Evolutionary conservation across 2,113 vertebrate species (phyloP), one percentile per base, ranked within the genome.

Genomic region (Phocoena phocoena): DNA sequence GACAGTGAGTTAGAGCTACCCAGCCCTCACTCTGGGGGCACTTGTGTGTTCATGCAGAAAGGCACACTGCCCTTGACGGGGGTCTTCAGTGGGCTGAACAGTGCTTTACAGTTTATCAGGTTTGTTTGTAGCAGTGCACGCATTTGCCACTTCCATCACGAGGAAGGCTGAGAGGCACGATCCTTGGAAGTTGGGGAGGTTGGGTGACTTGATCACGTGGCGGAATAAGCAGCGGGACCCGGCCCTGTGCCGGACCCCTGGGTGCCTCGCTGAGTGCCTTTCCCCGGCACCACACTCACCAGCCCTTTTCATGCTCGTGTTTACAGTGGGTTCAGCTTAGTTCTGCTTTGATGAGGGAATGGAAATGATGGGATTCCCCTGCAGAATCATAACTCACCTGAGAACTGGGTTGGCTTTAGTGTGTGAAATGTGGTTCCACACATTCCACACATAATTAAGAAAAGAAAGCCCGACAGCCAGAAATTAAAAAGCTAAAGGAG

Each of bases 401-500:
- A 79, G 96, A 90, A 73, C 63, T 36, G n/a, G 82, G 20, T 33
- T 96, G 76, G 67, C n/a, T 93, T 90, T 65, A 81, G 50, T 92
- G 79, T 89, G 90, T 83, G 83, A 95, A 96, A 62, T 71, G 44
- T 6, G 67, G 58, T 74, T 90, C 41, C 31, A 82, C 79, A 71
- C 0, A 0, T 74, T 90, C 41, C 31, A 85, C 79, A 71, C 0
- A 0, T 93, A 95, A 90, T 95, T 95, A 93, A 96, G 91, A 82
- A 82, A 87, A 96, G 89, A 93, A 95, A 94, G 47, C 9, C 44
- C 2, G 11, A 68, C 44, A 89, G 65, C 38, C 41, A 83, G 73
- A 87, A 97, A 93, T 84, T 71, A 38, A 96, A 93, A 96, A 77
- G 13, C 20, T 23, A 63, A 60, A 44, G 67, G 80, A 80, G 82